Evolutionary conservation across 2,888 invertebrate species (phyloP).

Genomic region (Globia sparganii): DNA sequence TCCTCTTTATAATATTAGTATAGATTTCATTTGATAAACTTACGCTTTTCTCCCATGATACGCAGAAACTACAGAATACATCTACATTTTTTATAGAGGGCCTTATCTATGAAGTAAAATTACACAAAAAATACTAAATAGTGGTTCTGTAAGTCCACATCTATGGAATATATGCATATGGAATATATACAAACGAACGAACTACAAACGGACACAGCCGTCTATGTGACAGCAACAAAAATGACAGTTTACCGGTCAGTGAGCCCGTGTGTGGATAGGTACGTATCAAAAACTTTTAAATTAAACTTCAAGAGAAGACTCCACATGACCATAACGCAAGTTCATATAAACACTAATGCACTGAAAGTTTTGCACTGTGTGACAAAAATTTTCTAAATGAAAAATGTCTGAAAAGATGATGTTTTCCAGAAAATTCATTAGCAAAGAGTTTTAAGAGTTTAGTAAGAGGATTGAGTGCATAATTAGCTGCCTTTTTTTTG

Average conservation of each 20-base stretch:
- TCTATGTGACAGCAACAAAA: slow-evolving; percentile 51
- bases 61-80: too few species aligned
- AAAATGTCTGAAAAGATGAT: slow-evolving; percentile 70
- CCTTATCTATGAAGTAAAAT: not conserved
- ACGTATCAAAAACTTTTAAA: slow-evolving; percentile 78
- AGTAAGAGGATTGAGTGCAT: slow-evolving; percentile 37
- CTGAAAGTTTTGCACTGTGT: slow-evolving; percentile 72
- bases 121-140: too few species aligned
- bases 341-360: slow-evolving; percentile 72
- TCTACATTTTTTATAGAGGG: not conserved
- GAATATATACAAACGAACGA: not conserved
- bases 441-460: slow-evolving; percentile 40
- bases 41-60: too few species aligned
- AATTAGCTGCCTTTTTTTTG: slow-evolving; percentile 10
- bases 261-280: slow-evolving; percentile 62
- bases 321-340: slow-evolving; percentile 72
- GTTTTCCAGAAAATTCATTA: slow-evolving; percentile 52
- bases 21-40: too few species aligned
- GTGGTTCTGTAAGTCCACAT: not conserved
- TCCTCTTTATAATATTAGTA: too few species aligned
- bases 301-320: slow-evolving; percentile 75
- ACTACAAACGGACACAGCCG: not conserved
- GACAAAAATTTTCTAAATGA: slow-evolving; percentile 78
- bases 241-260: slow-evolving; percentile 63
- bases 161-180: too few species aligned